Evolutionary conservation across 2,113 vertebrate genomes (phyloP), one percentile per base, ranked within the genome.

Genomic region (Ceyx melanurus): DNA sequence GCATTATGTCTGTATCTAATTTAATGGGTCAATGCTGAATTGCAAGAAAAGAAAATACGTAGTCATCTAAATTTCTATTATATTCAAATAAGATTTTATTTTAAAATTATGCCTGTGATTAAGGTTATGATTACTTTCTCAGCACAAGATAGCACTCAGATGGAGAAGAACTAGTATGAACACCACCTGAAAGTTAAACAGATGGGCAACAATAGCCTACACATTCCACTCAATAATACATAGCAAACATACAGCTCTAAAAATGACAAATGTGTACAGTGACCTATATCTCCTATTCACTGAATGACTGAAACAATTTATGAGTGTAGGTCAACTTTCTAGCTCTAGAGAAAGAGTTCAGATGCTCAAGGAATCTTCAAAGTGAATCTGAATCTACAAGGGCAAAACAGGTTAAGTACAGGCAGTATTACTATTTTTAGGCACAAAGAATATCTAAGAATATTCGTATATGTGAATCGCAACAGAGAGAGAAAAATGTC

Each of bases 361-460:
- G 64, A 66, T 61, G 82, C 77, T 84, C 60, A 78, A 87, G 70
- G 51, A 89, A 86, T 94, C 81, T 80, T 95, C 90, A 87, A 95
- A 96, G 71, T 45, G 56, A 92, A 86, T 81, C 43, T 64, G 91
- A 91, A 94, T 75, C 66, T 91, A 78, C 61, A 92, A 82, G 91
- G 71, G 29, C 42, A 96, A 96, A 96, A 96, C 89, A 90, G 94
- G 91, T 91, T 96, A 95, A 93, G 89, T 93, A 88, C 64, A 84
- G 25, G 64, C 13, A 87, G 67, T 20, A 56, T 82, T 77, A 48
- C 78, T 93, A 93, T 88, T 85, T 85, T 88, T 89, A 89, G 78
- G 43, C n/a, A 83, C 64, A 93, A 94, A 86, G 23, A 43, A 91
- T 70, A 93, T 93, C 85, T 82, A 95, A 93, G 87, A 96, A 94